Evolutionary conservation across 2,113 vertebrate genomes (phyloP), one percentile per base, ranked within the genome.

Genomic region (Larimichthys polyactis): DNA sequence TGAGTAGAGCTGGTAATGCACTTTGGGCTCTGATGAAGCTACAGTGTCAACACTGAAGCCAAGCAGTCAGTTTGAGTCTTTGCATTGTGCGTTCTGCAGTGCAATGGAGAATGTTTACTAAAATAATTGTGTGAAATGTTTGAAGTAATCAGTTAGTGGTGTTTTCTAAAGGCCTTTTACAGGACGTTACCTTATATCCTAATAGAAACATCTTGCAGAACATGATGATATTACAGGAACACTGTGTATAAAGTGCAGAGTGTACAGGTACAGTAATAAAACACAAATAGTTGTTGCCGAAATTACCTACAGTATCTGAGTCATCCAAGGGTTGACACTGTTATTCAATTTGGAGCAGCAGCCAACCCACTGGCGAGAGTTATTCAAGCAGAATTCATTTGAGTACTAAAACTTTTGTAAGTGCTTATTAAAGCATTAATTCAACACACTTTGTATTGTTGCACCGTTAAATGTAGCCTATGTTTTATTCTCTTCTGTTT

Each of bases 1-100:
- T 91, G 89, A 89, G 84, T 88, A 85, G 55, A 85, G 85, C 88
- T 88, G 87, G 86, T 92, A 90, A 92, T 91, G 88, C 85, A 91
- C 88, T 92, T 80, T 83, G 77, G 82, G 78, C 73, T 90, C 89
- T 90, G 89, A 89, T 93, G 87, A 84, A 92, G 84, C 85, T 77
- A 82, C 64, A 64, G 62, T 72, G 79, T 84, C 76, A n/a, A 70
- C 87, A 36, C 49, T 19, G 49, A 75, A 76, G 81, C 82, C 84
- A 90, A 81, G 72, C 80, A 64, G 71, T 71, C 19, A 58, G 75
- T 76, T 71, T 27, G 64, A 58, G 70, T 57, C 78, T 72, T 46
- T 62, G 62, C 62, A 72, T 49, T 27, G 46, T 70, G 55, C 54
- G 5, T 58, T 62, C 54, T 79, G 36, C 67, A 64, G 15, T n/a